phyloP scores from a whole-genome alignment of 2,113 vertebrate species.

The Microcebus jonahi region DNA sequence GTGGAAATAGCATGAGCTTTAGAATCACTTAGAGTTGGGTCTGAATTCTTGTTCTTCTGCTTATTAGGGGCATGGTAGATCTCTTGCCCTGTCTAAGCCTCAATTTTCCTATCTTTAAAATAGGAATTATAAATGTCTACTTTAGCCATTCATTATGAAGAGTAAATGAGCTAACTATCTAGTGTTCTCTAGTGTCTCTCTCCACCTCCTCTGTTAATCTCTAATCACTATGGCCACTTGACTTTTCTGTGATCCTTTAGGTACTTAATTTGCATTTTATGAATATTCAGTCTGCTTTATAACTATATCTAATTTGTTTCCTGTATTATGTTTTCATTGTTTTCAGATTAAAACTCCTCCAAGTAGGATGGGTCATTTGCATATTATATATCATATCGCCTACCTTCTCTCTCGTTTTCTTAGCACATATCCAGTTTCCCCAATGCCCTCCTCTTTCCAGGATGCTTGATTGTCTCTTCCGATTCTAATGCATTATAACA shows the following conservation, averaged over 20 bases:
- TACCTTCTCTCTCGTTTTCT: neutral
- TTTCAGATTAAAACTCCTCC: neutral
- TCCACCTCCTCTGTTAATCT: neutral
- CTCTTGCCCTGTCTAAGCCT: neutral
- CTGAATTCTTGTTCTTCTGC: conserved; percentile 18
- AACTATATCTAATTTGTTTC: neutral
- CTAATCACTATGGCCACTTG: neutral
- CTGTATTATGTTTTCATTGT: neutral
- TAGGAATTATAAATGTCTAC: neutral
- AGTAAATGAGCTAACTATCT: neutral
- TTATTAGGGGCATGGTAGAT: neutral
- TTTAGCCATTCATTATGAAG: neutral
- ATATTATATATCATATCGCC: neutral
- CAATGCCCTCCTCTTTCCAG: neutral
- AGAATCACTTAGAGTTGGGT: neutral
- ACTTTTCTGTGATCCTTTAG: neutral
- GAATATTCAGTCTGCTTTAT: conserved; percentile 20
- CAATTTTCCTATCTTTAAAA: neutral
- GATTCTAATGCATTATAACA: neutral
- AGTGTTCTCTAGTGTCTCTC: neutral
- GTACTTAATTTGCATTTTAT: conserved; percentile 1
- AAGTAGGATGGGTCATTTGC: neutral
- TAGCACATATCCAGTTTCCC: neutral
- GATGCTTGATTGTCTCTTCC: neutral
- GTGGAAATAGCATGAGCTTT: neutral